phyloP scores from a whole-genome alignment of 2,797 vertebrate species.

The Liasis olivaceus region DNA sequence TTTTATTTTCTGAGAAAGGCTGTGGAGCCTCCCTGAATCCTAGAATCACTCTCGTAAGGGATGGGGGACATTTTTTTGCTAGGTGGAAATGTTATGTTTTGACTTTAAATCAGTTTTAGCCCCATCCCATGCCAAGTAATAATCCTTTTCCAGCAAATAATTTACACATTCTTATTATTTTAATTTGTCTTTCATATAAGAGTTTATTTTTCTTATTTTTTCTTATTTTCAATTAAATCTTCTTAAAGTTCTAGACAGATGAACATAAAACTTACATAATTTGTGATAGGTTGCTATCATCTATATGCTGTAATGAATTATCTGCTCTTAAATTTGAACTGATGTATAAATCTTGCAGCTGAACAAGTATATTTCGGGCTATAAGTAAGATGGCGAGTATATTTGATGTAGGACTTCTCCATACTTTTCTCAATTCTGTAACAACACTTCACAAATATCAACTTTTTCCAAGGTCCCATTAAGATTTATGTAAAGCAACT shows the following conservation, averaged over 20 bases:
- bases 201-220: not conserved
- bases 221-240: not conserved
- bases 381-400: not conserved
- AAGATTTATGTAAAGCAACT: conserved; percentile 40
- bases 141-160: not conserved
- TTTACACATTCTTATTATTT: not conserved
- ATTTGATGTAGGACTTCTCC: not conserved
- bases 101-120: not conserved
- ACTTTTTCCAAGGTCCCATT: conserved; percentile 23
- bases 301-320: not conserved
- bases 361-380: not conserved
- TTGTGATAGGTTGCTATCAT: not conserved
- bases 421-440: conserved; percentile 7
- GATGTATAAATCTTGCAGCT: not conserved
- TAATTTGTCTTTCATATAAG: not conserved
- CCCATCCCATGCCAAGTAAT: not conserved
- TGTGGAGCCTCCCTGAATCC: not conserved
- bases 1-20: not conserved
- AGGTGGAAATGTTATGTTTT: not conserved
- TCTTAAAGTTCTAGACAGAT: not conserved
- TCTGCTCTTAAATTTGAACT: not conserved
- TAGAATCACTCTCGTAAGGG: not conserved
- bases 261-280: not conserved
- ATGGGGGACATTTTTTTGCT: not conserved
- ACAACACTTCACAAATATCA: not conserved